Evolutionary conservation across 2,888 invertebrate species (phyloP), one percentile per base, ranked within the genome.

Genomic region (Pherbina coryleti): DNA sequence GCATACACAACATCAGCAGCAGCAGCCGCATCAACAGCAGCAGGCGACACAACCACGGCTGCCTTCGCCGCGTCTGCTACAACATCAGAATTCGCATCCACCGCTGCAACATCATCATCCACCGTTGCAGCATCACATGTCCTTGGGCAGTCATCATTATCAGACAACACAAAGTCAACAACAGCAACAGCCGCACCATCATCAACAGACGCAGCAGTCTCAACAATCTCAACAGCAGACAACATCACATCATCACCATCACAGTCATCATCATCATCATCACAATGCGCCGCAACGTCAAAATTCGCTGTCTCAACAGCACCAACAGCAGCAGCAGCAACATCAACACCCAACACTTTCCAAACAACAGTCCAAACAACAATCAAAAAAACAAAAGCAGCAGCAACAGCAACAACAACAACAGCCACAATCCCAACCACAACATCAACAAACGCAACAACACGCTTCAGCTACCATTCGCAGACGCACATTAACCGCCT

Each of bases 61-160:
- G 80, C 83, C 28, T 70, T 79, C 51, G 80, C 83, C 53, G 82
- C 83, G 71, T 77, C 82, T 76, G 73, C 74, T 82, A 75, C 84
- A 84, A 51, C 84, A 84, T 34, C 87, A 85, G 7, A 84, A 85
- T 44, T 82, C 83, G 62, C 85, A 82, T 82, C 85, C 82, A 17
- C 85, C 81, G 55, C 82, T 84, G 19, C 83, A 82, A 22, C 85
- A 79, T 62, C 80, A 84, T 55, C 85, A 85, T 77, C 87, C 89
- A 75, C 88, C 86, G 72, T 74, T 87, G 79, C 88, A 88, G 74
- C 89, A 87, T 85, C 88, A 85, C 81, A 81, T 85, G 81, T 87
- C 88, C 81, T 91, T 91, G 89, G 91, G 89, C 88, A 90, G 88
- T 87, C 84, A 82, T 76, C 84, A 80, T 25, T 81, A 81, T 76